Evolutionary conservation across 2,888 invertebrate genomes (phyloP), one percentile per base, ranked within the genome.

Genomic region (Pachymerium ferrugineum): DNA sequence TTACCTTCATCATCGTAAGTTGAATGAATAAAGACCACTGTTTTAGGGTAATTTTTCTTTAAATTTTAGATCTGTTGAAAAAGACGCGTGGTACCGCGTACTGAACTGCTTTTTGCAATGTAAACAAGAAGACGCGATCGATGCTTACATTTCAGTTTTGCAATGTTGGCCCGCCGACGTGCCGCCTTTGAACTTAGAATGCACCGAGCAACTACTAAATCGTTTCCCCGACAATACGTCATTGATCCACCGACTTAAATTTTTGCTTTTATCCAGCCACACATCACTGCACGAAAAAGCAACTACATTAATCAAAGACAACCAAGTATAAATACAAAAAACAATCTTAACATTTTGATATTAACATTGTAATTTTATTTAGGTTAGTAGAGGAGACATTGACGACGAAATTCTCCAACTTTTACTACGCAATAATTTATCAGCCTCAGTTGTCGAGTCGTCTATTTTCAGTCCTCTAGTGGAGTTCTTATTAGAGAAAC

Each of bases 321-420:
- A n/a, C 1, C 16, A 42, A 3, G 42, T 42, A 5, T 6, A 1
- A 16, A 14, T 42, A 16, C 42, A 42, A 42, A n/a, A n/a, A n/a
- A n/a, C n/a, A n/a, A n/a, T n/a, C n/a, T n/a, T n/a, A n/a, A n/a
- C n/a, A n/a, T n/a, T n/a, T n/a, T n/a, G n/a, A n/a, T n/a, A n/a
- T n/a, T n/a, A n/a, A n/a, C n/a, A n/a, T 42, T 19, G n/a, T 42
- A 16, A 1, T 42, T 47, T 47, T 47, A 1, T 47, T 3, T 16
- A 16, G 4, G 1, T 16, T 19, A n/a, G 0, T 47, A 2, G 22
- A 8, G 0, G n/a, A n/a, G 12, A 12, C 47, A 22, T 47, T 3
- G 47, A 47, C 47, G 47, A 47, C 3, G 75, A 75, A 67, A 68
- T 74, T 38, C 70, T 69, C 10, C 22, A 47, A 5, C 30, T 75